A percentile compares a stretch with the other conserved stretches of the same genome.
These are phyloP conservation scores for Panopea generosa DNA, from an alignment of 2,888 invertebrate genomes.

Conservation along the genomic window DNA sequence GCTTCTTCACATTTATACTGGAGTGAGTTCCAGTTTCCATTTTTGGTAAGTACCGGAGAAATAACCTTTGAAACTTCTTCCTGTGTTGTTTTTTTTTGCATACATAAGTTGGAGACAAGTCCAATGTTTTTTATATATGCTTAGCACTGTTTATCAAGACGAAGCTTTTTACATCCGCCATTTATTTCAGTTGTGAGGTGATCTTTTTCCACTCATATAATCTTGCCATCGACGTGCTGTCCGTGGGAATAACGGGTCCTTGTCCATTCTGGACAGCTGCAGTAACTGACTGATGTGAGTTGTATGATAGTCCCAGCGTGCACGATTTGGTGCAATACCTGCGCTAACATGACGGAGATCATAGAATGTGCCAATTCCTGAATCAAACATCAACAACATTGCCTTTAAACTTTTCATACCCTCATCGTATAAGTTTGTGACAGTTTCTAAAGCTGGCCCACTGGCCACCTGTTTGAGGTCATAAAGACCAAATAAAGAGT, in stretches of 20 bases:
- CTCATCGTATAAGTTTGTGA: conserved; percentile 75
- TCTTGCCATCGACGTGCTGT: conserved; percentile 97
- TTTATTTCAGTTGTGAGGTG: conserved; percentile 94
- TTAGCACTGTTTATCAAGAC: too few species aligned
- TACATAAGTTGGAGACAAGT: too few species aligned
- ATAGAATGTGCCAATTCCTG: conserved; percentile 96
- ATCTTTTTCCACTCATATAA: conserved; percentile 97
- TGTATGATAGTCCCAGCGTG: conserved; percentile 99
- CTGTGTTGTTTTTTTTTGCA: too few species aligned
- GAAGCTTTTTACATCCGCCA: too few species aligned
- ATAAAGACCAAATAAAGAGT: conserved; percentile 97
- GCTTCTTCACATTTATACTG: too few species aligned
- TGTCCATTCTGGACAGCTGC: conserved; percentile 91
- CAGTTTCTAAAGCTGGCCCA: conserved; percentile 89
- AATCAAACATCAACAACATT: conserved; percentile 96
- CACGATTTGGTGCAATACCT: conserved; percentile 92
- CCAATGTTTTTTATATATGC: too few species aligned
- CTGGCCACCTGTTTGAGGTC: conserved; percentile 93
- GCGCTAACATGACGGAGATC: conserved; percentile 96
- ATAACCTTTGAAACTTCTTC: too few species aligned
- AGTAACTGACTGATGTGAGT: conserved; percentile 97
- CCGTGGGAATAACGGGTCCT: conserved; percentile 91
- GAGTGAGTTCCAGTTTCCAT: too few species aligned
- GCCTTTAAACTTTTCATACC: conserved; percentile 91
- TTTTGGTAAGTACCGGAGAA: too few species aligned